phyloP scores from a whole-genome alignment of 1,140 invertebrate species.

The Zaprionus tsacasi region DNA sequence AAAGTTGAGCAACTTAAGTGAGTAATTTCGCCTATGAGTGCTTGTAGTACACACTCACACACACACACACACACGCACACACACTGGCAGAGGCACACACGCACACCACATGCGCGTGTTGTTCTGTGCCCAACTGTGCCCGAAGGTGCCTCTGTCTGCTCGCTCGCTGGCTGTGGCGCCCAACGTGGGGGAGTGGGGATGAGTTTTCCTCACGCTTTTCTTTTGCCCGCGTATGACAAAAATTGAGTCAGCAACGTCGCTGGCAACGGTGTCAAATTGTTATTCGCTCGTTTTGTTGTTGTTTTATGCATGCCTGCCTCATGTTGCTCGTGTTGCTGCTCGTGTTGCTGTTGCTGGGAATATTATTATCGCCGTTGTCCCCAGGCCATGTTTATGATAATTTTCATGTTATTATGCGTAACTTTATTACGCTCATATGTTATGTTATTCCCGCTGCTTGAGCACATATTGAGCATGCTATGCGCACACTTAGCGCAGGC shows the following conservation, averaged over 20 bases:
- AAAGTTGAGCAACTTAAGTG: conserved; percentile 11
- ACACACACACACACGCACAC: no score
- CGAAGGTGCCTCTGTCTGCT: background rate
- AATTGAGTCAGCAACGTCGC: conserved; percentile 11
- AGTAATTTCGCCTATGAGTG: background rate
- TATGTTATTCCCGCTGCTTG: conserved; percentile 22
- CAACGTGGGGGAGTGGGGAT: conserved; percentile 8
- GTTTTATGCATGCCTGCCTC: conserved; percentile 4
- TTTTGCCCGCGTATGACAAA: conserved; percentile 15
- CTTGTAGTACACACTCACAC: background rate
- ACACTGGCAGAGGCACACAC: no score
- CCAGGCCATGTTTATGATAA: conserved; percentile 45
- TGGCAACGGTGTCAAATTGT: conserved; percentile 31
- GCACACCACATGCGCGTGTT: no score
- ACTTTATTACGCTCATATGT: conserved; percentile 38
- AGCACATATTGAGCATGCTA: conserved; percentile 5
- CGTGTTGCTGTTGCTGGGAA: conserved; percentile 9
- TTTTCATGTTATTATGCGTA: conserved; percentile 45
- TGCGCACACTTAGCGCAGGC: conserved; percentile 1
- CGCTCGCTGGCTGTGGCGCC: conserved; percentile 1
- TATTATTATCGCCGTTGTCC: conserved; percentile 8
- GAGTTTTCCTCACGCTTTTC: background rate
- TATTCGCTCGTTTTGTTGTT: conserved; percentile 17
- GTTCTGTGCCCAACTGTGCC: background rate
- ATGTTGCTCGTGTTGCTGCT: conserved; percentile 7